phyloP scores from a whole-genome alignment of 2,797 vertebrate species.

The Pampus argenteus region DNA sequence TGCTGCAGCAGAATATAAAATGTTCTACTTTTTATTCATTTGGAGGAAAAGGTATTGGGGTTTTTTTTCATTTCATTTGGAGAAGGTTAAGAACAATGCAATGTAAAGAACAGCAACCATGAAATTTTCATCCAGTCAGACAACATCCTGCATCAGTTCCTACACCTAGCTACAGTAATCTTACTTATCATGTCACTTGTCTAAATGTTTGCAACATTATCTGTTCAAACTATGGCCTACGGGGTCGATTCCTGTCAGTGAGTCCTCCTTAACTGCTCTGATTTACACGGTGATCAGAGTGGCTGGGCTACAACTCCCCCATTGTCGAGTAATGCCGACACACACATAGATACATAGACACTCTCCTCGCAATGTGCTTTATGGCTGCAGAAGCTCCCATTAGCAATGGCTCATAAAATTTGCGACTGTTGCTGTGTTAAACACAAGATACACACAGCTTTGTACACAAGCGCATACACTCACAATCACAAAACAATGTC shows the following conservation, averaged over 20 bases:
- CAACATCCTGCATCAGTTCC: no score
- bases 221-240: slow-evolving; percentile 33
- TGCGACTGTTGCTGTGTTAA: slow-evolving; percentile 74
- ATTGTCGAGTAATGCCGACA: slow-evolving; percentile 34
- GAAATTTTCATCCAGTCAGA: background rate
- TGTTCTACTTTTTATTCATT: no score
- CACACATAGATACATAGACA: slow-evolving; percentile 51
- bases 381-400: slow-evolving; percentile 79
- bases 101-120: background rate
- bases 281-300: slow-evolving; percentile 76
- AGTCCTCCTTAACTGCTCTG: slow-evolving; percentile 67
- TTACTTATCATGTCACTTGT: slow-evolving; percentile 34
- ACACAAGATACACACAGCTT: slow-evolving; percentile 49
- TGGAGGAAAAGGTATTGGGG: no score
- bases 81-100: background rate
- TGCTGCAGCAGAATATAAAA: no score
- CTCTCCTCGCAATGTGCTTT: slow-evolving; percentile 65
- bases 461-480: background rate
- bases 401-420: slow-evolving; percentile 85
- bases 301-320: slow-evolving; percentile 58
- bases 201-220: slow-evolving; percentile 62
- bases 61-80: background rate
- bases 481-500: no score
- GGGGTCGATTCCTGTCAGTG: slow-evolving; percentile 72
- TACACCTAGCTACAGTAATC: background rate